phyloP scores from a whole-genome alignment of 1,140 invertebrate species.

The Drosophila kurseongensis region DNA sequence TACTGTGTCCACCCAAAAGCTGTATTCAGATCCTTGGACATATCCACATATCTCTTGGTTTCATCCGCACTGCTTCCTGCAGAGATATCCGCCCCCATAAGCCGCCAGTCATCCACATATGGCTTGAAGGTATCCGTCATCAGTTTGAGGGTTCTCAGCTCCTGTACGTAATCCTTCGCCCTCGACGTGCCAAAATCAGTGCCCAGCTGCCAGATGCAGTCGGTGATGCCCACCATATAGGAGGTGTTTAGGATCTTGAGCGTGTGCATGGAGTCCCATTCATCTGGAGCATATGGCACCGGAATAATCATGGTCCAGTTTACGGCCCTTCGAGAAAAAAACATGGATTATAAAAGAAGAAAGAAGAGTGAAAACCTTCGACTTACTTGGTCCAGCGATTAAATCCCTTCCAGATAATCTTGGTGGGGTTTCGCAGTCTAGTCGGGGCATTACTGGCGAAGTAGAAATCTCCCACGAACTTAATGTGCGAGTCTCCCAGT shows the following conservation, averaged over 20 bases:
- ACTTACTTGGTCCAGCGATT: conserved; percentile 81
- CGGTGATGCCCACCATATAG: conserved; percentile 75
- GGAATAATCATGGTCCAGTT: conserved; percentile 84
- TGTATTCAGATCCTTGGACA: conserved; percentile 72
- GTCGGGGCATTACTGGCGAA: conserved; percentile 66
- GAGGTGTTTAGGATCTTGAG: conserved; percentile 80
- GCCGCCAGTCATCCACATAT: conserved; percentile 69
- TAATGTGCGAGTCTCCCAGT: conserved; percentile 70
- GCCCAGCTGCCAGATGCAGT: conserved; percentile 82
- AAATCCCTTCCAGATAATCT: conserved; percentile 82
- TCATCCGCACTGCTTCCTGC: conserved; percentile 77
- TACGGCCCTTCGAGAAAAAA: conserved; percentile 45
- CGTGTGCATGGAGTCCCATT: conserved; percentile 81
- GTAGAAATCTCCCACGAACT: conserved; percentile 73
- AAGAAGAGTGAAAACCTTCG: neutral
- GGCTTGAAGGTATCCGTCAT: conserved; percentile 78
- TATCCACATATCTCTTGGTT: conserved; percentile 71
- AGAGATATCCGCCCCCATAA: conserved; percentile 80
- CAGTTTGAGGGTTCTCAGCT: conserved; percentile 71
- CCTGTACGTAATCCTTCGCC: conserved; percentile 73
- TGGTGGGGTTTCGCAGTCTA: conserved; percentile 72
- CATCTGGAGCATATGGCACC: conserved; percentile 73
- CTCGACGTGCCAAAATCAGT: conserved; percentile 74
- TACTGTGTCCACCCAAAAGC: conserved; percentile 81
- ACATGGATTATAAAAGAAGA: neutral